Evolutionary conservation across 2,113 vertebrate species (phyloP).

Genomic region (Struthidea cinerea): DNA sequence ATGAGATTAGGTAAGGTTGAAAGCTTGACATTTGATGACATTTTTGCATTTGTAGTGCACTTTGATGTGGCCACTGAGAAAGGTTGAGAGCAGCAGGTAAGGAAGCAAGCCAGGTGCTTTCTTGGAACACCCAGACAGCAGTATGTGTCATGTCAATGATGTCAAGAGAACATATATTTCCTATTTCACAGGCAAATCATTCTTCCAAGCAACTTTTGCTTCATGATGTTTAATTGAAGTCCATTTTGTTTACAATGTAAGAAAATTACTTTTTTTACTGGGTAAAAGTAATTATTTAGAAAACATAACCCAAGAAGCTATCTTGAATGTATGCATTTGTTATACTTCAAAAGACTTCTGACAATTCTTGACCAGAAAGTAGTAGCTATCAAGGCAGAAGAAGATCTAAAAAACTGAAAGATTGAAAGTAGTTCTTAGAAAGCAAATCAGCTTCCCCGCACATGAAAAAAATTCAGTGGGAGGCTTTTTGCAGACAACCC

Average conservation of each 20-base stretch:
- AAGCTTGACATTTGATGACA: background rate
- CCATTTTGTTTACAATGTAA: background rate
- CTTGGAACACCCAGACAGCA: background rate
- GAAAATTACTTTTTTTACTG: background rate
- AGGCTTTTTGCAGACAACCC: background rate
- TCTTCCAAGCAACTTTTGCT: background rate
- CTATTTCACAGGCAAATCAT: background rate
- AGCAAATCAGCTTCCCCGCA: background rate
- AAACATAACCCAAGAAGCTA: background rate
- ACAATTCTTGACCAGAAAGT: background rate
- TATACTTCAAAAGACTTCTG: background rate
- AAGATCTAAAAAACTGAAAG: background rate
- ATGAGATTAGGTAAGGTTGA: background rate
- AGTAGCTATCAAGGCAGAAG: background rate
- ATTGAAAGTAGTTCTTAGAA: background rate
- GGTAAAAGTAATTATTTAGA: background rate
- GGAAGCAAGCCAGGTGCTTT: background rate
- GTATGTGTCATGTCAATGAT: background rate
- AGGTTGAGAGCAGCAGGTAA: background rate
- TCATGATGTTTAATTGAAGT: background rate
- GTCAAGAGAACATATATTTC: background rate
- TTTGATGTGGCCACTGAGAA: background rate
- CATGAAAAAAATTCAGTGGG: background rate
- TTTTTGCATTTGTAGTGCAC: background rate
- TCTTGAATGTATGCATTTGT: background rate